phyloP scores from a whole-genome alignment of 1,140 invertebrate species.

The Drosophila miranda region DNA sequence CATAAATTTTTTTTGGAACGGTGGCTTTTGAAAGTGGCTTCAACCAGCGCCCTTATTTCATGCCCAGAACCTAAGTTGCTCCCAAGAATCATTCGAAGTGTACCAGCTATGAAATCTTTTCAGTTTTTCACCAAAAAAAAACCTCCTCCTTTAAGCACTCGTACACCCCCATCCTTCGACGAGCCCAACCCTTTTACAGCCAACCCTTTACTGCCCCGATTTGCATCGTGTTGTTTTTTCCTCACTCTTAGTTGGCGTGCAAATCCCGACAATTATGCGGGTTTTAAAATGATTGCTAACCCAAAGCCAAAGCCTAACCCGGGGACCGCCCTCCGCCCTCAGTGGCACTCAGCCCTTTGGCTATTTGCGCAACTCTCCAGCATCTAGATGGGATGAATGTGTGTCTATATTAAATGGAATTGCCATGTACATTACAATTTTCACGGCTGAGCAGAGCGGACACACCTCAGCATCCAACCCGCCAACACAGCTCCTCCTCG shows the following conservation, averaged over 20 bases:
- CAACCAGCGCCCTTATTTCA: no score
- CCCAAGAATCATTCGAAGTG: no score
- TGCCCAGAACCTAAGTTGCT: no score
- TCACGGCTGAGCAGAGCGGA: slow-evolving; percentile 73
- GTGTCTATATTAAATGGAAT: slow-evolving; percentile 68
- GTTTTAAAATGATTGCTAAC: slow-evolving; percentile 74
- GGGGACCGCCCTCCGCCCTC: slow-evolving; percentile 2
- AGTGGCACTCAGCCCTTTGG: slow-evolving; percentile 42
- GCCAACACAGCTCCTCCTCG: not conserved
- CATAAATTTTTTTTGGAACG: no score
- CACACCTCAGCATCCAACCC: slow-evolving; percentile 52
- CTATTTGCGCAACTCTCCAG: slow-evolving; percentile 73
- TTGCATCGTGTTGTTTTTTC: not conserved
- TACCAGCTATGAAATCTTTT: no score
- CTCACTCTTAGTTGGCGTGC: slow-evolving; percentile 55
- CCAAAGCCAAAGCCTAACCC: slow-evolving; percentile 24
- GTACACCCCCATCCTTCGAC: slow-evolving; percentile 1
- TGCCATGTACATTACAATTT: slow-evolving; percentile 73
- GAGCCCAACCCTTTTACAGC: slow-evolving; percentile 36
- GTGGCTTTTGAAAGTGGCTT: no score
- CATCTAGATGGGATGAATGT: slow-evolving; percentile 33
- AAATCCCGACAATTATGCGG: slow-evolving; percentile 79
- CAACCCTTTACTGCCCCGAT: not conserved
- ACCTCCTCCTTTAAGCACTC: no score
- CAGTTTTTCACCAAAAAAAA: no score